A percentile compares a stretch with the other conserved stretches of the same genome.
Evolutionary conservation across 2,113 vertebrate species (phyloP).

Genomic region (Tympanuchus pallidicinctus): DNA sequence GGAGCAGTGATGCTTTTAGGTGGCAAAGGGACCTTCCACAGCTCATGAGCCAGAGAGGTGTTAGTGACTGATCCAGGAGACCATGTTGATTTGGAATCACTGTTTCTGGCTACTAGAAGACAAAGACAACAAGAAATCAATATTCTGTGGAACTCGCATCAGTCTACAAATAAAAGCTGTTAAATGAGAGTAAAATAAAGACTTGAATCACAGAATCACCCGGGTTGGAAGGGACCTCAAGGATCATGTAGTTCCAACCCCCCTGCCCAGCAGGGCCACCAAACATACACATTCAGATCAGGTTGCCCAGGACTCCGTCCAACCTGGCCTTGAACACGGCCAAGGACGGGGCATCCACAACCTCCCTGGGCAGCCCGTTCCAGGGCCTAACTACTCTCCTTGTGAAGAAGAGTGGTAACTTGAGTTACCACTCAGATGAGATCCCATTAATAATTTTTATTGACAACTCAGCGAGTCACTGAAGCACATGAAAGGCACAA

Average conservation of each 20-base stretch:
- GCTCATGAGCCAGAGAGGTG: constrained; percentile 98
- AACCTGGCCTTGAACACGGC: too few relatives aligned
- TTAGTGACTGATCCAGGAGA: constrained; percentile 95
- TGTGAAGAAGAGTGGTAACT: too few relatives aligned
- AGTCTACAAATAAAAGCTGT: neutral
- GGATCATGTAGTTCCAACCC: too few relatives aligned
- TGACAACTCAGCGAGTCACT: neutral
- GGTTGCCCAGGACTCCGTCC: too few relatives aligned
- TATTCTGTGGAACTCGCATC: rapidly evolving
- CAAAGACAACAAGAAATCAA: neutral
- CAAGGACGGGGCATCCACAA: too few relatives aligned
- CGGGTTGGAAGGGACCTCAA: too few relatives aligned
- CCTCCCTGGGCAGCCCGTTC: too few relatives aligned
- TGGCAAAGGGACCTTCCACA: constrained; percentile 99
- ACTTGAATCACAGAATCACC: too few relatives aligned
- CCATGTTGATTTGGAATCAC: constrained; percentile 96
- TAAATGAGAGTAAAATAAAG: neutral
- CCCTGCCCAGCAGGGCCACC: too few relatives aligned
- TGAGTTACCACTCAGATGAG: neutral
- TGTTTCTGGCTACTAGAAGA: constrained; percentile 91
- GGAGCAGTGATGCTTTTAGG: constrained; percentile 95
- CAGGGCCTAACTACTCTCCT: too few relatives aligned
- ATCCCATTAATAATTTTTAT: neutral
- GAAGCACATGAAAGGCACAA: neutral
- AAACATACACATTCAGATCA: too few relatives aligned